A percentile compares a stretch with the other conserved stretches of the same genome.
phyloP scores from a whole-genome alignment of 53 echinoderm and acorn worm genomes.

The Mesocentrotus franciscanus region DNA sequence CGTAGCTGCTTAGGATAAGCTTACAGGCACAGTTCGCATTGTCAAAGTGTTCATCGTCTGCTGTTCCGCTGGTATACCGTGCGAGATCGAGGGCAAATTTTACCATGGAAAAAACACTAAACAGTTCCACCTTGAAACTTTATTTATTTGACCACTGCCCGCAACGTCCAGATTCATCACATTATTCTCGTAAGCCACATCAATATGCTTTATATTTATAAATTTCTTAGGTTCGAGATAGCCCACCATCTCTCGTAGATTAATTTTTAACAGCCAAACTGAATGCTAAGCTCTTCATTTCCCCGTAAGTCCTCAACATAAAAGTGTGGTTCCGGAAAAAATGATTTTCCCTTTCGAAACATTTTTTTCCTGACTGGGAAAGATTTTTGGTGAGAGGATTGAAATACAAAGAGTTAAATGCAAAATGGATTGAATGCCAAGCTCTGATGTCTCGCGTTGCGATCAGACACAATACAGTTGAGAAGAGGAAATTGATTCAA shows the following conservation, averaged over 20 bases:
- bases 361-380: not conserved
- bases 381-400: not conserved
- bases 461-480: not conserved
- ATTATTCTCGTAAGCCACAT: not conserved
- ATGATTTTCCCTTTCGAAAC: not conserved
- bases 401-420: not conserved
- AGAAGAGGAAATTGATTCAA: constrained; percentile 27
- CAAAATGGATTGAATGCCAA: not conserved
- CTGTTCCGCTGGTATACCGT: not conserved
- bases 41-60: not conserved
- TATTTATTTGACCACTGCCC: constrained; percentile 40
- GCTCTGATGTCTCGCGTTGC: not conserved
- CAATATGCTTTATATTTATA: not conserved
- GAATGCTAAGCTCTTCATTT: not conserved
- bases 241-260: not conserved
- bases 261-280: not conserved
- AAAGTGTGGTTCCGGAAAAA: not conserved
- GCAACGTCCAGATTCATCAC: constrained; percentile 3
- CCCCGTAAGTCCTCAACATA: not conserved
- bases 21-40: not conserved
- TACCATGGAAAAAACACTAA: too few species aligned
- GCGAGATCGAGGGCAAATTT: not conserved
- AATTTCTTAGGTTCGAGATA: not conserved
- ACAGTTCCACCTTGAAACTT: not conserved
- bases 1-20: not conserved